Percentiles rank a stretch among this genome's conserved stretches.
Conservation (phyloP, 2,797 vertebrate genomes). For the Gastrophryne carolinensis region DNA sequence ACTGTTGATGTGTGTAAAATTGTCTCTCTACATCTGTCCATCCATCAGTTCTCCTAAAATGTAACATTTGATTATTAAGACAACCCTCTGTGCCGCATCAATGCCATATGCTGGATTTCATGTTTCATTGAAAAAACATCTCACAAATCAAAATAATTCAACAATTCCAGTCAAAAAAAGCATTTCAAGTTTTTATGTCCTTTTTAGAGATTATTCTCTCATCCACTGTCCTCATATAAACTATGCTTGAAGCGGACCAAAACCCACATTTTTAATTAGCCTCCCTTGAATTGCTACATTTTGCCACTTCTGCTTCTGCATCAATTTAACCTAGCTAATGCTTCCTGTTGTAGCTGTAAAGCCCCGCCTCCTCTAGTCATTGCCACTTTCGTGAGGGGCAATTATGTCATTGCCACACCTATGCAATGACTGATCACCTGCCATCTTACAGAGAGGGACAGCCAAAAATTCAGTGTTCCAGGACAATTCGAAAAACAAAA, state of each 20-base stretch:
- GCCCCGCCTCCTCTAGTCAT: no score
- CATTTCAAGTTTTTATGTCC: background rate
- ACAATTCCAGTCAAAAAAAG: background rate
- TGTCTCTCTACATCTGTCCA: slow-evolving; percentile 56
- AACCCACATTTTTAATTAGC: background rate
- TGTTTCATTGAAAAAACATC: slow-evolving; percentile 60
- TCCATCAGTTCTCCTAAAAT: slow-evolving; percentile 57
- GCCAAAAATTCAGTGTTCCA: no score
- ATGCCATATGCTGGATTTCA: slow-evolving; percentile 58
- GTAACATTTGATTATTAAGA: slow-evolving; percentile 61
- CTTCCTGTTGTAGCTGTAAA: no score
- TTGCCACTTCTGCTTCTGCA: no score
- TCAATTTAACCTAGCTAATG: no score
- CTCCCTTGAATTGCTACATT: background rate
- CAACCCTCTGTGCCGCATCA: slow-evolving; percentile 57
- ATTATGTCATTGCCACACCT: no score
- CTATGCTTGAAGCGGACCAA: background rate
- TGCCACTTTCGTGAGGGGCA: no score
- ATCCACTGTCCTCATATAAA: background rate
- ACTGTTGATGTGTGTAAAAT: slow-evolving; percentile 52
- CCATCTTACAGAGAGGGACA: no score
- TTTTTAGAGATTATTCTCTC: background rate
- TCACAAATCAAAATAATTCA: slow-evolving; percentile 42
- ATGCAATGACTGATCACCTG: no score
- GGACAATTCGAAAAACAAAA: no score